These are phyloP conservation scores for Lithosia quadra DNA, from an alignment of 2,888 invertebrate species.

Conservation along the genomic window DNA sequence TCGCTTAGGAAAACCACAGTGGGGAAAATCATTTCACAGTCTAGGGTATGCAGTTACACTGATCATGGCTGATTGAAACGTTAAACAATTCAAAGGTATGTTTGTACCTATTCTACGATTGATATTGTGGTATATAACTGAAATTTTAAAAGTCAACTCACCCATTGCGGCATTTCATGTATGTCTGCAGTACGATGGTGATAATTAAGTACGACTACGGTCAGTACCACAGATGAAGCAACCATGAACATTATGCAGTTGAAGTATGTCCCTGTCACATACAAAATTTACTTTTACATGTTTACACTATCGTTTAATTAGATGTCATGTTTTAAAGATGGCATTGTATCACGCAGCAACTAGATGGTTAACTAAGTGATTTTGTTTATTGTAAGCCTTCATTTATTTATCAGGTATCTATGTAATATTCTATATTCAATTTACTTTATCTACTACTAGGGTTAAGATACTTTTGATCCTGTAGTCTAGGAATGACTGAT, in stretches of 20 bases:
- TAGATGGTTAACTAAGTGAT: neutral
- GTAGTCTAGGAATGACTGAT: too few species aligned
- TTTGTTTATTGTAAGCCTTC: neutral
- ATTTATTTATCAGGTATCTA: neutral
- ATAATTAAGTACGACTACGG: constrained; percentile 98
- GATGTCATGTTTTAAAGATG: neutral
- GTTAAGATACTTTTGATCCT: neutral
- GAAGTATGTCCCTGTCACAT: constrained; percentile 96
- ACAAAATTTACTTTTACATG: constrained; percentile 45
- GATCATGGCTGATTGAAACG: neutral
- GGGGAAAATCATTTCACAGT: too few species aligned
- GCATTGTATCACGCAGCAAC: neutral
- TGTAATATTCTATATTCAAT: neutral
- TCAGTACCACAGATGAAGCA: constrained; percentile 98
- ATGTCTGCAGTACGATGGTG: constrained; percentile 99
- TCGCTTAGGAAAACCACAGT: too few species aligned
- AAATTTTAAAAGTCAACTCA: constrained; percentile 81
- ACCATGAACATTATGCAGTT: constrained; percentile 99
- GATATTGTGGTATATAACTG: neutral
- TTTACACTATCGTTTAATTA: constrained; percentile 1
- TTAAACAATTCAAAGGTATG: neutral
- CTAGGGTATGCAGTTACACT: too few species aligned
- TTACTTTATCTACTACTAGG: neutral
- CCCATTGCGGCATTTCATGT: constrained; percentile 98
- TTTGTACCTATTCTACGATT: too few species aligned